A percentile compares a stretch with the other conserved stretches of the same genome.
Conservation (phyloP, 2,113 vertebrate species). For the Oryzias melastigma region DNA sequence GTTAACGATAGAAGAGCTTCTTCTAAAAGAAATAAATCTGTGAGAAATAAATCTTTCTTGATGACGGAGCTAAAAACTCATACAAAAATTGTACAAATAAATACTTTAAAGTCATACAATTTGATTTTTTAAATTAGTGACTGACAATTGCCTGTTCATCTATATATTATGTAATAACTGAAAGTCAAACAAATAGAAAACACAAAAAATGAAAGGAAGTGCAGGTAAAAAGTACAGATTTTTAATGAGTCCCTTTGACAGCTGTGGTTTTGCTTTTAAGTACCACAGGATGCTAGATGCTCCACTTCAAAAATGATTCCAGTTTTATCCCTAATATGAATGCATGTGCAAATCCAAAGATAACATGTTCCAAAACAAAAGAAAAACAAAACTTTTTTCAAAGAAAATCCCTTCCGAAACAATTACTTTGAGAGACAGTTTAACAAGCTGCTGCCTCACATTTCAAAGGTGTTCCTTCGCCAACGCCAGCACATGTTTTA, state of each 20-base stretch:
- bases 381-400: constrained; percentile 9
- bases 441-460: constrained; percentile 59
- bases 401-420: constrained; percentile 14
- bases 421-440: constrained; percentile 63
- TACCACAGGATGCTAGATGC: background rate
- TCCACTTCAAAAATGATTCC: background rate
- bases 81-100: too few relatives aligned
- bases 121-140: too few relatives aligned
- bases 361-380: constrained; percentile 35
- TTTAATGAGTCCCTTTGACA: background rate
- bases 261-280: background rate
- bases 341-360: constrained; percentile 7
- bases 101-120: too few relatives aligned
- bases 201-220: too few relatives aligned
- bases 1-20: too few relatives aligned
- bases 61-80: too few relatives aligned
- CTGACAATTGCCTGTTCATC: too few relatives aligned
- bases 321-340: background rate
- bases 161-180: too few relatives aligned
- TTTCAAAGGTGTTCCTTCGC: constrained; percentile 71
- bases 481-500: constrained; percentile 51
- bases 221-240: too few relatives aligned
- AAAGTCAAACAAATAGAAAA: too few relatives aligned
- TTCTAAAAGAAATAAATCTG: too few relatives aligned
- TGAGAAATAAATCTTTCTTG: too few relatives aligned